Base-by-base conservation (phyloP, 1,140 invertebrate species). In the Ruditapes philippinarum region DNA sequence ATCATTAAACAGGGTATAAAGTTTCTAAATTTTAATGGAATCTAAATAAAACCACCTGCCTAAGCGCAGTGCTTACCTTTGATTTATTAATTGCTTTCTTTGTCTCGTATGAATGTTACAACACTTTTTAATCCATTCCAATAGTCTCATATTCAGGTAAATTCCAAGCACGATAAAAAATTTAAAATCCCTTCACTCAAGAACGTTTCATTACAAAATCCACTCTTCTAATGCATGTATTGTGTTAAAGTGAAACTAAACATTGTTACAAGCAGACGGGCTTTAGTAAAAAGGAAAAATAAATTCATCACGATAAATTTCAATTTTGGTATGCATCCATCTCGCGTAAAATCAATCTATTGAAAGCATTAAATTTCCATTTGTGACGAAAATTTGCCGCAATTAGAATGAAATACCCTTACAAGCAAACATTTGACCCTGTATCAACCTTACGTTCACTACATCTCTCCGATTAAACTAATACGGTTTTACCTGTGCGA, bases 381-480 rank as follows among this genome's bases (percentile, higher is more conserved):
- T 70, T 70, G 33, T 40, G 65, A 40, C 33, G 33, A 70, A 36
- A 70, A 14, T 70, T 70, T 70, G 65, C 65, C 65, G n/a, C 65
- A 70, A 38, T 70, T 38, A 70, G 65, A 70, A 38, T 70, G 38
- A 70, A 70, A 70, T 45, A 14, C 33, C 65, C 65, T 70, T 19
- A 28, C 11, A 78, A 28, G 74, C 31, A 78, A 78, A 45, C 5
- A 31, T 78, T 36, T 54, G 45, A 78, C 74, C 74, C 74, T 31
- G 28, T 54, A 78, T 78, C 74, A 78, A n/a, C 74, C 74, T 33
- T 54, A 36, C 31, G 42, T 78, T 51, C n/a, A 36, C 74, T 51
- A 54, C 74, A 78, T 78, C 74, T 78, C 70, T 25, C 74, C 31
- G 74, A 78, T 78, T 78, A 54, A 78, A 78, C 74, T 78, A 78